phyloP scores from a whole-genome alignment of 2,113 vertebrate species.

The Corvus hawaiiensis region DNA sequence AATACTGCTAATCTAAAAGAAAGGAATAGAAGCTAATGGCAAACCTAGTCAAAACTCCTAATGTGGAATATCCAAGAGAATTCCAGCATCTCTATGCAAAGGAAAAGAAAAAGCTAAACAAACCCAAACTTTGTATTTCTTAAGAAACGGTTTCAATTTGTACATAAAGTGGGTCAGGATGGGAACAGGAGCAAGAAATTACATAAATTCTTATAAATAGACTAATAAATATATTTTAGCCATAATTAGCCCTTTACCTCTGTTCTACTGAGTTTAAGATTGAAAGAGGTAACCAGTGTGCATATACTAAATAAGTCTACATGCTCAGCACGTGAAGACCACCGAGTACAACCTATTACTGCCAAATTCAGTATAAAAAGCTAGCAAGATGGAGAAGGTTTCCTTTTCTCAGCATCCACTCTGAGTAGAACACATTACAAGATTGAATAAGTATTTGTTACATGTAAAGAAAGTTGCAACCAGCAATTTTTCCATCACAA shows the following conservation, averaged over 20 bases:
- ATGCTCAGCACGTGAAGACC: constrained; percentile 50
- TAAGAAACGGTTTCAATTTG: background rate
- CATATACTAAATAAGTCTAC: constrained; percentile 48
- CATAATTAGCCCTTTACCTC: constrained; percentile 65
- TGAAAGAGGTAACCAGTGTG: constrained; percentile 60
- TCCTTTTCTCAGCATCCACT: constrained; percentile 15
- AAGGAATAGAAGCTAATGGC: constrained; percentile 17
- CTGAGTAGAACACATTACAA: constrained; percentile 19
- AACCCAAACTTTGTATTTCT: background rate
- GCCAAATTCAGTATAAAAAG: constrained; percentile 37
- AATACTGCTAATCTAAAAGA: constrained; percentile 49
- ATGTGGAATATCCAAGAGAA: background rate
- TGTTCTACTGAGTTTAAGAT: constrained; percentile 48
- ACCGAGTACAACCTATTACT: constrained; percentile 23
- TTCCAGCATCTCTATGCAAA: constrained; percentile 17
- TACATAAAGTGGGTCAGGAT: background rate
- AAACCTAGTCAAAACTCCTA: background rate
- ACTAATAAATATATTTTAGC: constrained; percentile 58
- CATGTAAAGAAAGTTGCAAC: background rate
- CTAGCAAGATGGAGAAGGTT: background rate
- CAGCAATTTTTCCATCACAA: background rate
- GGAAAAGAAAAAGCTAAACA: background rate
- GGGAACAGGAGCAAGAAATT: background rate
- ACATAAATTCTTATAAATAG: constrained; percentile 50
- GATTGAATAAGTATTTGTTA: background rate